These are phyloP conservation scores for Carlito syrichta DNA, from an alignment of 2,113 vertebrate genomes.

Conservation along the genomic window DNA sequence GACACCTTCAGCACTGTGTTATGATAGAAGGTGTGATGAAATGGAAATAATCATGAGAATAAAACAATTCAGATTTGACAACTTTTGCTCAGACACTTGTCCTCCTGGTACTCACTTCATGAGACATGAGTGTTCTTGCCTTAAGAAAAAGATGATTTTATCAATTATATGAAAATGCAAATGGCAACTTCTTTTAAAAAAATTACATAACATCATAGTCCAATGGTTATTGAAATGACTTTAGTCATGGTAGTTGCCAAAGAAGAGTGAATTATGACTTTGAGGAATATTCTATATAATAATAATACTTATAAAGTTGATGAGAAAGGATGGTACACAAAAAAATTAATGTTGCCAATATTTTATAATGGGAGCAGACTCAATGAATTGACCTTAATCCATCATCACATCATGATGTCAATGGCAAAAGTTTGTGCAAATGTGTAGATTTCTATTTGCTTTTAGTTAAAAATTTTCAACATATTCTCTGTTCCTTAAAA, in stretches of 20 bases:
- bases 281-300: neutral
- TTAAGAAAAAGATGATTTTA: neutral
- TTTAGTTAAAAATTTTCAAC: neutral
- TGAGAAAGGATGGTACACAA: neutral
- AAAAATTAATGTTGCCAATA: neutral
- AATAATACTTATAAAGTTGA: neutral
- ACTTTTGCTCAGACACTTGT: neutral
- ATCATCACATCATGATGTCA: neutral
- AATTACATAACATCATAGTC: neutral
- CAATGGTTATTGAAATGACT: neutral
- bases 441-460: neutral
- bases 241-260: neutral
- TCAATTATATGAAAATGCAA: neutral
- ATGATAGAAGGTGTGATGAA: neutral
- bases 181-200: neutral
- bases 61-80: neutral
- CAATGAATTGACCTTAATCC: neutral
- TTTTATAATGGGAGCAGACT: neutral
- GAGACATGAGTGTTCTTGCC: neutral
- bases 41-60: neutral
- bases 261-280: neutral
- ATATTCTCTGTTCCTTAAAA: neutral
- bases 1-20: neutral
- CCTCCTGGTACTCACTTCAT: neutral
- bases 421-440: neutral